Evolutionary conservation across 1,140 invertebrate species (phyloP), one percentile per base, ranked within the genome.

Genomic region (Drosophila willistoni): DNA sequence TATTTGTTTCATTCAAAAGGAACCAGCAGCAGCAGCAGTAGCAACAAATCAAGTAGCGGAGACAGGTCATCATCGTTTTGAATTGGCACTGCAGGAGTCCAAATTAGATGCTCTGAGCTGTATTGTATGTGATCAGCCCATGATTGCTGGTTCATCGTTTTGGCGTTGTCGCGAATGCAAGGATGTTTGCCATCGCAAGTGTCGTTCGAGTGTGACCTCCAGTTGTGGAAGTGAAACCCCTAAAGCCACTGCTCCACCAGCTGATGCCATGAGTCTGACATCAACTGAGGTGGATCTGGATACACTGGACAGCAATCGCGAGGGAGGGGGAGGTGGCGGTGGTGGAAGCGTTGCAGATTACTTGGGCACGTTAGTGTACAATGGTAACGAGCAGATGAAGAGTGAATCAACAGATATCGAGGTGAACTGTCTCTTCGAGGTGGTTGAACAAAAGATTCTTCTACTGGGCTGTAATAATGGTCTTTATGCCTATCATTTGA

Each of bases 161-260:
- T 92, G 91, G 91, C 84, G 79, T 29, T 92, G 91, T 54, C 90
- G 73, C 41, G 91, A 92, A 56, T 92, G 91, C 64, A 92, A 92
- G 22, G 59, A 68, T 12, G 71, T 75, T 67, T 56, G 81, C 36
- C 74, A 90, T 86, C 66, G 90, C 57, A 74, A 93, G 85, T 90
- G 91, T 25, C 75, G 91, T 0, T 29, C 78, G 14, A 77, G 77
- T 44, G 83, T 87, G 1, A 78, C 64, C 3, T 72, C 65, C 7
- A 25, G 19, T 7, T 92, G 91, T 51, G 87, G 76, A 1, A 51
- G 44, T 3, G 17, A 51, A 56, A 76, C 39, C 12, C 29, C 2
- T 7, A 75, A 77, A 22, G 64, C 70, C 1, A 68, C 33, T 9
- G 67, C 68, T 12, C 59, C 68, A 3, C 25, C 71, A 34, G 64